Evolutionary conservation across 2,797 vertebrate species (phyloP).

Genomic region (Cryptoprocta ferox): DNA sequence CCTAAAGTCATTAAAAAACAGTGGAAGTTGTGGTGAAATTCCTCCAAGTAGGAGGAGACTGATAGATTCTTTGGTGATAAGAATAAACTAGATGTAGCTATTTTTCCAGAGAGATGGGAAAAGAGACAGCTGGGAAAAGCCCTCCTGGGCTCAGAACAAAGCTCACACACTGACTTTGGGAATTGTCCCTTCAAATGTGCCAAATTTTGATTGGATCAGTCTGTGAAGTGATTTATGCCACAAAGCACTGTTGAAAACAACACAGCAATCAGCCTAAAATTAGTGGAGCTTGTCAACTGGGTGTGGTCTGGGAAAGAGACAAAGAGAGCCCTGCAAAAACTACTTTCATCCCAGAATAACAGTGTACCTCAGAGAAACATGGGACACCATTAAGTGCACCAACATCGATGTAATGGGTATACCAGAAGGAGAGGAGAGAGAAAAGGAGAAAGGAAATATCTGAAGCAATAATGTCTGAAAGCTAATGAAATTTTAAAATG

Average conservation of each 20-base stretch:
- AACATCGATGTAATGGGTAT: background rate
- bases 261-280: background rate
- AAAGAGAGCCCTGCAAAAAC: background rate
- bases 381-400: no score
- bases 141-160: background rate
- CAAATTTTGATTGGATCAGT: background rate
- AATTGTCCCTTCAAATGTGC: background rate
- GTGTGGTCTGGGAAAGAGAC: background rate
- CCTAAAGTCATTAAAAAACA: background rate
- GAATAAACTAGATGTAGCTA: background rate
- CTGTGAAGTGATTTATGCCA: background rate
- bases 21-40: background rate
- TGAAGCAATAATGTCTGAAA: background rate
- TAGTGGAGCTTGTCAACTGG: background rate
- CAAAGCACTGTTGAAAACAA: background rate
- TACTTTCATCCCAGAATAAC: background rate
- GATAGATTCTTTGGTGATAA: background rate
- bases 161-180: background rate
- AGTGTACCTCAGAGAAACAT: background rate
- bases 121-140: background rate
- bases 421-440: background rate
- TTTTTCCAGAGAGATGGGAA: background rate
- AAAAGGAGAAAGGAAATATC: background rate
- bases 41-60: background rate
- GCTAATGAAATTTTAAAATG: background rate